Conservation (phyloP, 2,113 vertebrate genomes). For the Hemicordylus capensis region DNA sequence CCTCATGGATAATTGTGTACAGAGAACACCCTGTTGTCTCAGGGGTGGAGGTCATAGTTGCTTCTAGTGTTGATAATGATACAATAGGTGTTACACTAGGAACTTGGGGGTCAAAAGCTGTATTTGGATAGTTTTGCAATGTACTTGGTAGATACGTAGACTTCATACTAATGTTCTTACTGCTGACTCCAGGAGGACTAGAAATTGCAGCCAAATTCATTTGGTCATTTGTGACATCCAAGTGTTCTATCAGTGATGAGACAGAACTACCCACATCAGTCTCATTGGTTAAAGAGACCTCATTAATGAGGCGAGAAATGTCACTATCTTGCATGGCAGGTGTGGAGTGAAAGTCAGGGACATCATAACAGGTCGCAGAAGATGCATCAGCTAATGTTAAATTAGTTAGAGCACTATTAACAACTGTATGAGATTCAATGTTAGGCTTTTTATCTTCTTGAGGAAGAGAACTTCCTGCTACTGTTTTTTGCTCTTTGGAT, state of each 20-base stretch:
- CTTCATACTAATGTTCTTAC: conserved; percentile 15
- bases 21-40: conserved; percentile 78
- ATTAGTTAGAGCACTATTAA: conserved; percentile 26
- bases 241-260: conserved; percentile 87
- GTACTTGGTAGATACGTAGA: background rate
- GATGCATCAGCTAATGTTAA: conserved; percentile 60
- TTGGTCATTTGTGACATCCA: conserved; percentile 77
- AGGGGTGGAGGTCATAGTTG: conserved; percentile 70
- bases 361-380: conserved; percentile 2
- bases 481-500: background rate
- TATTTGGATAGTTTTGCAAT: conserved; percentile 4
- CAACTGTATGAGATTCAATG: background rate
- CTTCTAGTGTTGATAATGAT: conserved; percentile 52
- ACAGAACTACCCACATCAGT: conserved; percentile 83
- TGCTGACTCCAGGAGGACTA: conserved; percentile 20
- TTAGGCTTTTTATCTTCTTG: conserved; percentile 35
- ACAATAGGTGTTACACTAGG: conserved; percentile 34
- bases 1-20: conserved; percentile 78
- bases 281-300: conserved; percentile 82
- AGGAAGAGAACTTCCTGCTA: conserved; percentile 26
- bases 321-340: conserved; percentile 82
- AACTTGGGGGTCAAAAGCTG: conserved; percentile 35
- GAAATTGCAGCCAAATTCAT: conserved; percentile 49
- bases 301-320: conserved; percentile 90
- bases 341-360: conserved; percentile 64